phyloP scores from a whole-genome alignment of 2,888 invertebrate genomes.

The Smittia aterrima region DNA sequence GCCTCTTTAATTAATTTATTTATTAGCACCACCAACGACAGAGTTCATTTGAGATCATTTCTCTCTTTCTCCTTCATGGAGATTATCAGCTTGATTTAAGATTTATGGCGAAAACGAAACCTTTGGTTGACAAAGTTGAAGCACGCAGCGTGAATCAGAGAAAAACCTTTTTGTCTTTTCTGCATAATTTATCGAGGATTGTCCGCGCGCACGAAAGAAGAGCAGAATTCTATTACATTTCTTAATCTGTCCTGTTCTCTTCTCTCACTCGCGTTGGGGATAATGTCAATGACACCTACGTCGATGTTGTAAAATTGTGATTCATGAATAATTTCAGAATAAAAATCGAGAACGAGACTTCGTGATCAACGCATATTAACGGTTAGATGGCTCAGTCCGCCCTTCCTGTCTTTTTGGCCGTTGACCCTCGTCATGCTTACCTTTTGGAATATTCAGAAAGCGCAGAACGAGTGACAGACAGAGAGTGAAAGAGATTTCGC shows the following conservation, averaged over 20 bases:
- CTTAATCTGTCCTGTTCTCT: neutral
- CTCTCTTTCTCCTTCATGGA: too few species aligned
- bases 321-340: slow-evolving; percentile 25
- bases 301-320: neutral
- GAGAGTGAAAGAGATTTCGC: neutral
- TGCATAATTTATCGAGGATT: neutral
- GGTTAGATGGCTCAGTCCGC: slow-evolving; percentile 28
- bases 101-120: neutral
- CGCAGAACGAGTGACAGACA: neutral
- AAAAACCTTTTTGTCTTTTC: neutral
- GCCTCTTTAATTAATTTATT: slow-evolving; percentile 33
- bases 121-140: slow-evolving; percentile 4
- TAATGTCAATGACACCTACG: slow-evolving; percentile 41
- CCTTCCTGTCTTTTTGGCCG: slow-evolving; percentile 27
- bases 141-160: neutral
- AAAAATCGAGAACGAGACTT: neutral
- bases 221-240: slow-evolving; percentile 11
- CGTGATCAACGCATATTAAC: slow-evolving; percentile 37
- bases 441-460: neutral
- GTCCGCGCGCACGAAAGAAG: neutral
- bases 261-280: neutral
- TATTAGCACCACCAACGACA: slow-evolving; percentile 35
- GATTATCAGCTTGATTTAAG: neutral
- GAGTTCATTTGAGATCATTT: slow-evolving; percentile 7
- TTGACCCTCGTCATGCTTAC: slow-evolving; percentile 17